phyloP scores from a whole-genome alignment of 2,888 invertebrate genomes.

The Loripinus fragilis region DNA sequence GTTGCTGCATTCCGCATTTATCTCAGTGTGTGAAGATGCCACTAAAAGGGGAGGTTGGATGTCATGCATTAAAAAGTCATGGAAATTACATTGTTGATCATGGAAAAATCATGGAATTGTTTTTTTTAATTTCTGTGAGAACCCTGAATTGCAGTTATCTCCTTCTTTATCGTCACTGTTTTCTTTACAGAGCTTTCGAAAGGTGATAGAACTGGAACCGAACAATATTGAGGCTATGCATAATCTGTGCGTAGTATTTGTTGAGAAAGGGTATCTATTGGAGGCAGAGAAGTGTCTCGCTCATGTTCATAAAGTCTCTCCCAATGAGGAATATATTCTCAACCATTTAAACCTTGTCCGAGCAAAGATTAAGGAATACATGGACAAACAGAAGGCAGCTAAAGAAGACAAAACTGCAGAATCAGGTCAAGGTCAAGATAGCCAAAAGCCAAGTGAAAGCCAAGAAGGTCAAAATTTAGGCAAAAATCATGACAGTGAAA shows the following conservation, averaged over 20 bases:
- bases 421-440: constrained; percentile 21
- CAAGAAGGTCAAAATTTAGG: constrained; percentile 17
- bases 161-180: too few relatives aligned
- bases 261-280: constrained; percentile 94
- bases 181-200: constrained; percentile 91
- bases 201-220: constrained; percentile 93
- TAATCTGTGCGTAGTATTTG: constrained; percentile 97
- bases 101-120: too few relatives aligned
- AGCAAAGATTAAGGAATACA: constrained; percentile 84
- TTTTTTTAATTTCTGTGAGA: too few relatives aligned
- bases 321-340: constrained; percentile 95
- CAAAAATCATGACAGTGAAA: not conserved
- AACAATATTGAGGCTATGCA: constrained; percentile 97
- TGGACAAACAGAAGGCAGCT: constrained; percentile 32
- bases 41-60: too few relatives aligned
- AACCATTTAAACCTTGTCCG: constrained; percentile 95
- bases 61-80: too few relatives aligned
- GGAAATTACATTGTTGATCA: too few relatives aligned
- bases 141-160: too few relatives aligned
- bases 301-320: constrained; percentile 90
- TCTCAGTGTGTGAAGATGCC: too few relatives aligned
- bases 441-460: constrained; percentile 16
- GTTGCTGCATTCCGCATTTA: too few relatives aligned
- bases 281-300: constrained; percentile 93
- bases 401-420: constrained; percentile 14